These are phyloP conservation scores for Gallinago undulata DNA, from an alignment of 2,113 vertebrate genomes.

Conservation along the genomic window DNA sequence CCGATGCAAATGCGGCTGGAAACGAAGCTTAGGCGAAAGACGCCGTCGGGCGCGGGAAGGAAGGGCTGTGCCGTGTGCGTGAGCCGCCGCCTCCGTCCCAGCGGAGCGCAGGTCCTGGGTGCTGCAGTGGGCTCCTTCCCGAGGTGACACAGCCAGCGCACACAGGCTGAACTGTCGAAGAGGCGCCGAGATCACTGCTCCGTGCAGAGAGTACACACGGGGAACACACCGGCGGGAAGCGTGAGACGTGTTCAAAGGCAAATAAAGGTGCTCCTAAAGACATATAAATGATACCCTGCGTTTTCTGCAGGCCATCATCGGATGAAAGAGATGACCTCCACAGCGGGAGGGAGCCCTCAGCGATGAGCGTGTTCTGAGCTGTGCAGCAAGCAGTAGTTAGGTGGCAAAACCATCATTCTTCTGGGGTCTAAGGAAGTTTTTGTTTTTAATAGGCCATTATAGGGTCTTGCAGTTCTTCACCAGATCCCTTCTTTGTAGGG, in stretches of 20 bases:
- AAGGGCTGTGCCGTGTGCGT: background rate
- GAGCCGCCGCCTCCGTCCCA: background rate
- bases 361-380: background rate
- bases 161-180: background rate
- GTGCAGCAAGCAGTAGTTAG: background rate
- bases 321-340: background rate
- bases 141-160: background rate
- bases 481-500: background rate
- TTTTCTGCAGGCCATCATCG: background rate
- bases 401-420: background rate
- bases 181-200: background rate
- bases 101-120: background rate
- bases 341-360: background rate
- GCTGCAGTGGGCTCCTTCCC: background rate
- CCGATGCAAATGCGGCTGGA: background rate
- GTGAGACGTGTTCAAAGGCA: background rate
- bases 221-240: background rate
- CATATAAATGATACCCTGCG: accelerated
- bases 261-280: background rate
- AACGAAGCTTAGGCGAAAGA: background rate
- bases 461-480: background rate
- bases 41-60: background rate
- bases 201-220: accelerated
- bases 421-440: background rate
- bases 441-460: background rate